A percentile compares a stretch with the other conserved stretches of the same genome.
Conservation (phyloP, 2,113 vertebrate species). For the Leuciscus idus region DNA sequence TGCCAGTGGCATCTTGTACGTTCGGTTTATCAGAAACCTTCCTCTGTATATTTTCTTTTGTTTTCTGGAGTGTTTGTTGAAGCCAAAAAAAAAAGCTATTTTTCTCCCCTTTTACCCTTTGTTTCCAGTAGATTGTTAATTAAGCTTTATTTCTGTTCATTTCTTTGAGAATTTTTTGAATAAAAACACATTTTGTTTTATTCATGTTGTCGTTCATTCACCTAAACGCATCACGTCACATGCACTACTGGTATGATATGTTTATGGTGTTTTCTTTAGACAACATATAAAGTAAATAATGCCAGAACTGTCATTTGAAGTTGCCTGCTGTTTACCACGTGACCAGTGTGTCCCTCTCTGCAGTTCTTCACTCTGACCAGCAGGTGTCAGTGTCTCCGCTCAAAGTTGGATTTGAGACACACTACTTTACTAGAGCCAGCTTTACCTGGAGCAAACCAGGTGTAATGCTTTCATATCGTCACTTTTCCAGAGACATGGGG, state of each 20-base stretch:
- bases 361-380: background rate
- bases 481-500: too few species aligned
- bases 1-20: slow-evolving; percentile 96
- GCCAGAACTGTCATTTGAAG: background rate
- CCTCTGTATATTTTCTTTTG: slow-evolving; percentile 82
- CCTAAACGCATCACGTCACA: too few species aligned
- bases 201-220: background rate
- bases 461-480: too few species aligned
- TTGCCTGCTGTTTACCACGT: background rate
- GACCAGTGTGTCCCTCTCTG: background rate
- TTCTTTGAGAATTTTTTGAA: slow-evolving; percentile 95
- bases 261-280: too few species aligned
- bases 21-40: slow-evolving; percentile 90
- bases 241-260: too few species aligned
- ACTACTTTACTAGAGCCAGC: background rate
- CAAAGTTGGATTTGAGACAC: background rate
- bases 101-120: slow-evolving; percentile 67
- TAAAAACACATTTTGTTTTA: slow-evolving; percentile 79
- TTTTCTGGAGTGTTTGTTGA: slow-evolving; percentile 91
- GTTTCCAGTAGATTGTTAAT: slow-evolving; percentile 90
- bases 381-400: background rate
- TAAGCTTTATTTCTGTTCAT: slow-evolving; percentile 89
- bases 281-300: too few species aligned
- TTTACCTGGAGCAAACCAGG: background rate
- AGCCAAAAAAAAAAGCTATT: slow-evolving; percentile 79